Evolutionary conservation across 2,797 vertebrate genomes (phyloP).

Genomic region (Peromyscus nudipes): DNA sequence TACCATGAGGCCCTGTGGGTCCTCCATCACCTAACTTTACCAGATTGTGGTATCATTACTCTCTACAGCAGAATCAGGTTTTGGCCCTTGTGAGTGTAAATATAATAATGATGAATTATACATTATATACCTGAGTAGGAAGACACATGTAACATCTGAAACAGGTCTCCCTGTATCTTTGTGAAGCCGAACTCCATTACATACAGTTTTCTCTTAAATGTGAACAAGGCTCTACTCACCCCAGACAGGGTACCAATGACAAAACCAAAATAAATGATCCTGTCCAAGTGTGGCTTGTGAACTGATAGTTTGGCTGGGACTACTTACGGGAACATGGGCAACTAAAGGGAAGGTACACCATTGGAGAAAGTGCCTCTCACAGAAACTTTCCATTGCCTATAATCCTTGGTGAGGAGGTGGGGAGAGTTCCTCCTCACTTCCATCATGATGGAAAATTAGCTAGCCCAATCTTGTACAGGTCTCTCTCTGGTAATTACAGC

Average conservation of each 20-base stretch:
- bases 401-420: neutral
- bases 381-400: neutral
- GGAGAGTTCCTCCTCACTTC: fast-evolving
- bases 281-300: neutral
- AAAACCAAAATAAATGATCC: neutral
- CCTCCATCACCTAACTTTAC: neutral
- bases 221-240: neutral
- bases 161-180: neutral
- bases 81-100: neutral
- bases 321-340: neutral
- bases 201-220: neutral
- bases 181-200: neutral
- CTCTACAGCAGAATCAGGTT: neutral
- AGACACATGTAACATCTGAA: neutral
- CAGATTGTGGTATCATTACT: neutral
- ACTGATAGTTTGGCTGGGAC: neutral
- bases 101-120: neutral
- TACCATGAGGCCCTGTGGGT: neutral
- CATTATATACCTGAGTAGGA: neutral
- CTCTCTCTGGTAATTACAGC: neutral
- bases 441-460: neutral
- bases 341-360: neutral
- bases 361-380: neutral
- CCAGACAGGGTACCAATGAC: neutral
- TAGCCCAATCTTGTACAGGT: neutral